Conservation (phyloP, 1,140 invertebrate species). For the Cyphomyrmex costatus region DNA sequence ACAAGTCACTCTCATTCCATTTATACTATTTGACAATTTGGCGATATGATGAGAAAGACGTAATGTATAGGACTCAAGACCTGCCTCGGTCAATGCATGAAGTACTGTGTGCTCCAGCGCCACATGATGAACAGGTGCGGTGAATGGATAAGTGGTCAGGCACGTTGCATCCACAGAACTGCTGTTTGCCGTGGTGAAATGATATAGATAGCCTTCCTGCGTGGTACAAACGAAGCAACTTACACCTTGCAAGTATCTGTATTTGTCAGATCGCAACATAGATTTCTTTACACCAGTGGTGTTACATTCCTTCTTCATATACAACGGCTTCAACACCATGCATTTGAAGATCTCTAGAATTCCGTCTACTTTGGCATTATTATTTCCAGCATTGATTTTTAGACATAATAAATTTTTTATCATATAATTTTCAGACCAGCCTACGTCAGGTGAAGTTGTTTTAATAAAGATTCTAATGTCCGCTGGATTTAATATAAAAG, state of each 20-base stretch:
- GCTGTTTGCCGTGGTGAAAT: slow-evolving; percentile 83
- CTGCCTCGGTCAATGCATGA: slow-evolving; percentile 92
- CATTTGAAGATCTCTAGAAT: slow-evolving; percentile 82
- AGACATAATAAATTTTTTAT: slow-evolving; percentile 81
- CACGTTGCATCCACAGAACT: slow-evolving; percentile 78
- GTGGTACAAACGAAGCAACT: slow-evolving; percentile 87
- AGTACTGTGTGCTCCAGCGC: slow-evolving; percentile 90
- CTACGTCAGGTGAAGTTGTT: slow-evolving; percentile 82
- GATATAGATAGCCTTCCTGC: slow-evolving; percentile 89
- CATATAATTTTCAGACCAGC: slow-evolving; percentile 85
- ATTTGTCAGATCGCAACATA: slow-evolving; percentile 82
- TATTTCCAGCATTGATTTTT: slow-evolving; percentile 77
- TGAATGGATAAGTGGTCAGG: slow-evolving; percentile 89
- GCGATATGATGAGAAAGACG: slow-evolving; percentile 88
- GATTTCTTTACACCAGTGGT: slow-evolving; percentile 81
- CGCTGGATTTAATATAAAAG: slow-evolving; percentile 80
- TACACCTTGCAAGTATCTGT: slow-evolving; percentile 82
- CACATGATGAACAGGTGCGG: slow-evolving; percentile 90
- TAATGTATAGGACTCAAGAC: slow-evolving; percentile 93
- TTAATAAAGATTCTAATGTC: slow-evolving; percentile 83
- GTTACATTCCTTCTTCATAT: slow-evolving; percentile 79
- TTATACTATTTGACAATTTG: slow-evolving; percentile 78
- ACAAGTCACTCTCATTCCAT: slow-evolving; percentile 83
- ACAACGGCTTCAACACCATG: slow-evolving; percentile 83
- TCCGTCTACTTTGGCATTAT: slow-evolving; percentile 66